Conservation (phyloP, 2,888 invertebrate species). For the Phragmatobia fuliginosa region DNA sequence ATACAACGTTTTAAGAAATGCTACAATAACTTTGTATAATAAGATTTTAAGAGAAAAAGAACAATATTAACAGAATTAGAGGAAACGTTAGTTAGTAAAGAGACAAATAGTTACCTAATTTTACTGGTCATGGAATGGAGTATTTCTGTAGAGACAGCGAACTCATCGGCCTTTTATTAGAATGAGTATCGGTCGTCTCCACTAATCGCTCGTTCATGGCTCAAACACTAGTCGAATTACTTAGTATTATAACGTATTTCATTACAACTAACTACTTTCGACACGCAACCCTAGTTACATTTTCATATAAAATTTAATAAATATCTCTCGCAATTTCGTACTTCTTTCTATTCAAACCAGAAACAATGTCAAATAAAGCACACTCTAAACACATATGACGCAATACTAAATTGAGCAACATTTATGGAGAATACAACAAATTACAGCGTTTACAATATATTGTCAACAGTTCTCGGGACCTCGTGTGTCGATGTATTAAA, state of each 20-base stretch:
- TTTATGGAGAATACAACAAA: conserved; percentile 78
- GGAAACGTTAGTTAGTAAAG: conserved; percentile 25
- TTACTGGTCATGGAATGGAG: conserved; percentile 55
- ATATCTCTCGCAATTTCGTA: conserved; percentile 40
- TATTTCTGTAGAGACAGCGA: conserved; percentile 38
- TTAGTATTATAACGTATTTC: conserved; percentile 23
- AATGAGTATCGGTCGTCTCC: conserved; percentile 25
- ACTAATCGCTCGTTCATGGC: conserved; percentile 31
- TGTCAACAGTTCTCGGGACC: conserved; percentile 83
- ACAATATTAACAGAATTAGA: conserved; percentile 21
- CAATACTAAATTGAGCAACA: conserved; percentile 81
- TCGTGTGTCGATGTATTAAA: conserved; percentile 69
- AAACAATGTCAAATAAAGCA: conserved; percentile 49
- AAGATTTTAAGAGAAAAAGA: conserved; percentile 21
- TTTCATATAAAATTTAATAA: conserved; percentile 36
- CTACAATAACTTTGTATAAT: conserved; percentile 26
- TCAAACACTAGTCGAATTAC: conserved; percentile 30
- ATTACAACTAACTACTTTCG: conserved; percentile 34
- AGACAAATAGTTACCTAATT: conserved; percentile 36
- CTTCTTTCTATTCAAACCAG: conserved; percentile 47
- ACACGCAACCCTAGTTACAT: conserved; percentile 38
- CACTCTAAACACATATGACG: conserved; percentile 54
- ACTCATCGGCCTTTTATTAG: conserved; percentile 12
- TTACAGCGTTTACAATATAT: conserved; percentile 76
- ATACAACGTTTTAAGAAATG: conserved; percentile 33